Percentiles rank a stretch among this genome's conserved stretches.
These are phyloP conservation scores for Nestor notabilis DNA, from an alignment of 2,113 vertebrate species.

Conservation along the genomic window DNA sequence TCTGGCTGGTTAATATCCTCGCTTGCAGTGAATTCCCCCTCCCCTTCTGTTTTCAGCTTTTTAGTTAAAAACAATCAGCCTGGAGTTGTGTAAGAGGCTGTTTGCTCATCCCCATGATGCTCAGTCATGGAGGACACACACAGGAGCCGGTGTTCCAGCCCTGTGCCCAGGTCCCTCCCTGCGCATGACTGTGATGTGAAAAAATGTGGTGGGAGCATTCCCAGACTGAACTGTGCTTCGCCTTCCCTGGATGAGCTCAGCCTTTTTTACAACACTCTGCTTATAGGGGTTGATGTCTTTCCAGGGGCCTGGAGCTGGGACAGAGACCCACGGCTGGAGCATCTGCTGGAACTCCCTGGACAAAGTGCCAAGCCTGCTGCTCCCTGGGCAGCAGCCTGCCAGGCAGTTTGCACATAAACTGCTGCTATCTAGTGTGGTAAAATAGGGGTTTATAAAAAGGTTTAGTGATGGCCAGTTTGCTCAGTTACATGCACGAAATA, in stretches of 20 bases:
- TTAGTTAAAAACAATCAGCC: not conserved
- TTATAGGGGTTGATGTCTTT: not conserved
- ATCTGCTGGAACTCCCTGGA: not conserved
- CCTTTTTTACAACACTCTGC: not conserved
- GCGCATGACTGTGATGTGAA: not conserved
- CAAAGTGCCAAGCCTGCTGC: not conserved
- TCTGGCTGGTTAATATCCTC: not conserved
- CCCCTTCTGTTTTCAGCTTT: not conserved
- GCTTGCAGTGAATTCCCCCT: not conserved
- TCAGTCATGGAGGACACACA: fast-evolving
- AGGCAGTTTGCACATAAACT: not conserved
- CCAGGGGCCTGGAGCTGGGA: not conserved
- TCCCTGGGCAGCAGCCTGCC: not conserved
- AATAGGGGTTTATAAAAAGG: not conserved
- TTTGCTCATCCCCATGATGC: not conserved
- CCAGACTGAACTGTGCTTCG: not conserved
- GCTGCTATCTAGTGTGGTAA: not conserved
- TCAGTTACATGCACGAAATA: not conserved
- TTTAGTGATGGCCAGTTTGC: not conserved
- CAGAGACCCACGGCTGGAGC: not conserved
- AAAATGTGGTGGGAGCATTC: not conserved
- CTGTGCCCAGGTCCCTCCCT: not conserved
- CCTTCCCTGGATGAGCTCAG: not conserved
- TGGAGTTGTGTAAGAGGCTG: not conserved
- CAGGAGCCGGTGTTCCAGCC: not conserved